Base-by-base conservation (phyloP, 1,140 invertebrate genomes). In the Polypedilum vanderplanki region DNA sequence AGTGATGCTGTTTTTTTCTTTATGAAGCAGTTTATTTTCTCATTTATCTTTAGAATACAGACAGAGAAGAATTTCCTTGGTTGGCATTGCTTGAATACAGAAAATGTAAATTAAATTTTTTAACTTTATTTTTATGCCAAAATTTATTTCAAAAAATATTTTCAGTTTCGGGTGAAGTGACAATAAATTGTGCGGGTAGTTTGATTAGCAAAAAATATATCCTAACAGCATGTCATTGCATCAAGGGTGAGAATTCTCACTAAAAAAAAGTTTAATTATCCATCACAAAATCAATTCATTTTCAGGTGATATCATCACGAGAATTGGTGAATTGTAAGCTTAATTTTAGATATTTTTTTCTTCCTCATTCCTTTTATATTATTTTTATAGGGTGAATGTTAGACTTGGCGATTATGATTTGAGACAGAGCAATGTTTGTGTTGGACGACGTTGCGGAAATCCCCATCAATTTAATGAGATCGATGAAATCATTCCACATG, bases 201-300 rank as follows among this genome's bases (percentile, higher is more conserved):
- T 78, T 90, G 3, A 85, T 90, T 73, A 86, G 83, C 75, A 83
- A 84, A 65, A 82, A 86, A 18, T 90, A 90, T 78, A 83, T 91
- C 0, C 70, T 91, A n/a, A 90, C 90, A 0, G 90, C 90, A 4
- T 89, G 88, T 1, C 90, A 91, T 79, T 91, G 90, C 77, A 80
- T 90, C 9, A 80, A 77, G 0, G 86, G 86, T 57, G n/a, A 57
- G 46, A 15, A n/a, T 57, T 12, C n/a, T 33, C 24, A 33, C 5
- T 33, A 33, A 1, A 33, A 33, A 33, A 33, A 33, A 33, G 24
- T 33, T 5, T 33, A 33, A 33, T 33, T 33, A 33, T 33, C 24
- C 24, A 33, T 3, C 1, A 33, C 24, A 33, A 33, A 33, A 3
- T 46, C 41, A 3, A 46, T 12, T 46, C 4, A 57, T 57, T 57